Conservation (phyloP, 2,797 vertebrate species). For the Carcharodon carcharias region DNA sequence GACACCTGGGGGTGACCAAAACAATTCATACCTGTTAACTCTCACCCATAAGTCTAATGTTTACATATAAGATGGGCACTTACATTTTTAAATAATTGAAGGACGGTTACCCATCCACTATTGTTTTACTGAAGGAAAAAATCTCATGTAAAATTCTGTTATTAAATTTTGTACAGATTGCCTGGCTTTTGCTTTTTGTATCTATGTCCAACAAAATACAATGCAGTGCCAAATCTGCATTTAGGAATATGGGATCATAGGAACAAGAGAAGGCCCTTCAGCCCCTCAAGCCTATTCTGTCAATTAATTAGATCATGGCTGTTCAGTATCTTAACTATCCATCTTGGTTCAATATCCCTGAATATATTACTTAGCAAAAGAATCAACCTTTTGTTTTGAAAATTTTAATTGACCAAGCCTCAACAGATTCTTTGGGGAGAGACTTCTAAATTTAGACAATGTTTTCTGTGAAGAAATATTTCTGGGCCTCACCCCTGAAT, state of each 20-base stretch:
- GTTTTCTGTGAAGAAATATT: background rate
- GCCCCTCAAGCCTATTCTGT: background rate
- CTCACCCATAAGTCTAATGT: background rate
- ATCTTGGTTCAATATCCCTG: background rate
- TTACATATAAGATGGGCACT: background rate
- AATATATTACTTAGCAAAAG: background rate
- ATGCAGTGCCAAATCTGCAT: background rate
- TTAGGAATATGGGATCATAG: background rate
- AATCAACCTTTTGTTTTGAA: background rate
- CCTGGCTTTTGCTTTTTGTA: background rate
- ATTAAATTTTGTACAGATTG: background rate
- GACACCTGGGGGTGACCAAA: background rate
- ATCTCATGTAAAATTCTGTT: background rate
- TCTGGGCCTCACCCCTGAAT: background rate
- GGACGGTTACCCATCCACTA: background rate
- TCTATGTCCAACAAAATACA: background rate
- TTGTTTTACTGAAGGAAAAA: background rate
- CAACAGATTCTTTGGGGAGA: background rate
- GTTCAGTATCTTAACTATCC: background rate
- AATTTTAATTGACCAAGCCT: background rate
- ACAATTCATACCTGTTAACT: background rate
- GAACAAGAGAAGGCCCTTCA: background rate
- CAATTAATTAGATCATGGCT: background rate
- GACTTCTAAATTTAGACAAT: background rate
- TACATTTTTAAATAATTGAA: background rate